These are phyloP conservation scores for Lontra canadensis DNA, from an alignment of 2,113 vertebrate species.

Conservation along the genomic window DNA sequence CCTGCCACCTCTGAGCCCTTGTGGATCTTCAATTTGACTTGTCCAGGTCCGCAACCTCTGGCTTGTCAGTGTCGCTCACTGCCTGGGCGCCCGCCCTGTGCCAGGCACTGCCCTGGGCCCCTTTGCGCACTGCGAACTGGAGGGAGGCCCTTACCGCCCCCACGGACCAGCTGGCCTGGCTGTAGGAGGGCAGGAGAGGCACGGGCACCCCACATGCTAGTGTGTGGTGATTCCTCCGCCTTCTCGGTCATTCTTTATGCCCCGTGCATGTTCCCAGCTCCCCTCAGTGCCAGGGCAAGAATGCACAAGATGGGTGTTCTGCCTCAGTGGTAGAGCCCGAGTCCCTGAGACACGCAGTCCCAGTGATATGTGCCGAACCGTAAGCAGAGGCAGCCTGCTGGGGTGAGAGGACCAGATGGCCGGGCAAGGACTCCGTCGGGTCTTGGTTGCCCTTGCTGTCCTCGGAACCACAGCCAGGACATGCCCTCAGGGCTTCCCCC, in stretches of 20 bases:
- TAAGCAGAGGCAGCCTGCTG: accelerated
- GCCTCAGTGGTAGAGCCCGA: accelerated
- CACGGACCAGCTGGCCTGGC: background rate
- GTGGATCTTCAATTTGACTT: background rate
- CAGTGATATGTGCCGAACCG: background rate
- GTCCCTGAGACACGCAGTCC: background rate
- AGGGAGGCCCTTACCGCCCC: background rate
- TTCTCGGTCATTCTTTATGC: accelerated
- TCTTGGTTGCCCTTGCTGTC: background rate
- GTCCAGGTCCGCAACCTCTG: background rate
- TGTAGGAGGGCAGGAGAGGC: background rate
- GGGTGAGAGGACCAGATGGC: accelerated
- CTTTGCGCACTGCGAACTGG: too few species aligned
- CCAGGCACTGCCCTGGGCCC: background rate
- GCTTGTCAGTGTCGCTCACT: accelerated
- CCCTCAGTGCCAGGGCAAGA: background rate
- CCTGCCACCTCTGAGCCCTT: accelerated
- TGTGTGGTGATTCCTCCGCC: background rate
- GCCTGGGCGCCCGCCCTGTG: background rate
- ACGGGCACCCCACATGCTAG: accelerated
- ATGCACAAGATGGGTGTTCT: accelerated
- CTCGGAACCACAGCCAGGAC: too few species aligned
- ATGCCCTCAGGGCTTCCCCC: background rate
- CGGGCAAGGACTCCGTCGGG: background rate
- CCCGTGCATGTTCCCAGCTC: accelerated